Evolutionary conservation across 2,113 vertebrate species (phyloP), one percentile per base, ranked within the genome.

Genomic region (Myotis davidii): DNA sequence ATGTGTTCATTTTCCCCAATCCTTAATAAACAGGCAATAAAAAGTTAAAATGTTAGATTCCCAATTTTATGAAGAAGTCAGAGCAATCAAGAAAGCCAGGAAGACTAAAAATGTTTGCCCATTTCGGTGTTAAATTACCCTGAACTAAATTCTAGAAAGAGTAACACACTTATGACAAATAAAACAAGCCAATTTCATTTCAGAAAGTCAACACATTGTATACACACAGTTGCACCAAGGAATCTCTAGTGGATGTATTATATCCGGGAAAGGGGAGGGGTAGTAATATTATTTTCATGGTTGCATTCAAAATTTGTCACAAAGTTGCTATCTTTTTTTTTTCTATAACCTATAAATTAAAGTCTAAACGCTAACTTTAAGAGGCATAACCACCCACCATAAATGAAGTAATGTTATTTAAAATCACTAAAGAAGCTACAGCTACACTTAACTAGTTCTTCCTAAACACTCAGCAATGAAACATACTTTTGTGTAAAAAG

Each of bases 251-350:
- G 91, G 45, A 91, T 59, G 12, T 69, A 64, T 16, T 52, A 3
- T 11, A 94, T 64, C 56, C 29, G 32, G 69, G n/a, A 48, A 32
- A 74, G 20, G 73, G 72, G 54, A 37, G 45, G 39, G 3, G 6
- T 14, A 61, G 9, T 32, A n/a, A 6, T 2, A 32, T n/a, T 88
- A 70, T 84, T 95, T 88, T 85, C 65, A 84, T 42, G 16, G 81
- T 39, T 86, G 37, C n/a, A 92, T 87, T 93, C 86, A 91, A 96
- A 67, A 67, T 97, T 96, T 91, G 72, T 39, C 78, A 95, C 27
- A 92, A 97, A 91, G 67, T 61, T 81, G 65, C 52, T 37, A 64
- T 95, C 87, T 94, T 89, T 87, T 96, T 93, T 87, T 87, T 96
- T 78, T 85, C 0, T 5, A 13, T 20, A 96, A 87, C 42, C 91